Conservation (phyloP, 2,888 invertebrate genomes). For the Conops quadrifasciatus region DNA sequence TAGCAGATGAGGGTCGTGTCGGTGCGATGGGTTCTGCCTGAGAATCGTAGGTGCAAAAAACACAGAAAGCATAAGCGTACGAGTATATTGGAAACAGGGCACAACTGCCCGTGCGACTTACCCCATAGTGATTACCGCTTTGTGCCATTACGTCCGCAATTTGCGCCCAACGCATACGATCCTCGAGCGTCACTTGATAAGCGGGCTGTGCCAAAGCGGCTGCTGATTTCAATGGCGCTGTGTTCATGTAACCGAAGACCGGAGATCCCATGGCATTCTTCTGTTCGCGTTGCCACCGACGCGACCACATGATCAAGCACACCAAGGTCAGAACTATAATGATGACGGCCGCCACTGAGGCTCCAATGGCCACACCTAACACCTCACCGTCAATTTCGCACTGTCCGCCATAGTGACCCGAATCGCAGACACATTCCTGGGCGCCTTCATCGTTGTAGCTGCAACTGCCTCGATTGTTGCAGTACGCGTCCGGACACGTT, state of each 20-base stretch:
- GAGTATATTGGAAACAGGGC: neutral
- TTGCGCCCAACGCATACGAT: slow-evolving; percentile 87
- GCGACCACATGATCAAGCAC: slow-evolving; percentile 91
- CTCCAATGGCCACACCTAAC: slow-evolving; percentile 88
- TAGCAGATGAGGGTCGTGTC: slow-evolving; percentile 83
- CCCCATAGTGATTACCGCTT: slow-evolving; percentile 84
- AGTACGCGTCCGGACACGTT: slow-evolving; percentile 79
- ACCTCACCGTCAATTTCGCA: slow-evolving; percentile 94
- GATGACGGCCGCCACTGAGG: slow-evolving; percentile 86
- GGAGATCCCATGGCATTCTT: slow-evolving; percentile 82
- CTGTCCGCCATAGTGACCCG: slow-evolving; percentile 82
- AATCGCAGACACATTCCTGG: slow-evolving; percentile 73
- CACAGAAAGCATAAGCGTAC: neutral
- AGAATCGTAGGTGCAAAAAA: neutral
- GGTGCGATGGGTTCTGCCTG: slow-evolving; percentile 77
- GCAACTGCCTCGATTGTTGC: slow-evolving; percentile 87
- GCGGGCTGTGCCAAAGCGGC: slow-evolving; percentile 75
- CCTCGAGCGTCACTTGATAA: slow-evolving; percentile 79
- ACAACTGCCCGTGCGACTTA: slow-evolving; percentile 64
- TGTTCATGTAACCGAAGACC: slow-evolving; percentile 87
- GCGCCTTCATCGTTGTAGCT: slow-evolving; percentile 73
- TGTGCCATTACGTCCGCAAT: slow-evolving; percentile 89
- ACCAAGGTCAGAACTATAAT: slow-evolving; percentile 88
- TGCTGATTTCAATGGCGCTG: slow-evolving; percentile 75
- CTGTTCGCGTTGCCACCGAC: slow-evolving; percentile 89